phyloP scores from a whole-genome alignment of 2,113 vertebrate genomes.

The Chrysemys picta region DNA sequence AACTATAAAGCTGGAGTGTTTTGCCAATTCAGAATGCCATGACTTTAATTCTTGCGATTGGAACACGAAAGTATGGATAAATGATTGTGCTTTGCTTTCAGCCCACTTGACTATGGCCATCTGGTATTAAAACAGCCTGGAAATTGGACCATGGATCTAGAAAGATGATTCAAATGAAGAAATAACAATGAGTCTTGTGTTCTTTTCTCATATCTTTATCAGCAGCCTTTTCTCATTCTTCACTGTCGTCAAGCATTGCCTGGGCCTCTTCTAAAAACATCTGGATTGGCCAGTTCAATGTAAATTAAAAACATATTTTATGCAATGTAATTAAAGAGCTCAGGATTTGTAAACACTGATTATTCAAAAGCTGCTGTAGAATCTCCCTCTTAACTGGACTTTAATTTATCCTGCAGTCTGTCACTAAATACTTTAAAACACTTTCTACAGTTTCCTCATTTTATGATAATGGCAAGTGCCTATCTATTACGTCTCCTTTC shows the following conservation, averaged over 20 bases:
- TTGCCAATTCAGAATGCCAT: not conserved
- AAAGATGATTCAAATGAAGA: not conserved
- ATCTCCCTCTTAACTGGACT: not conserved
- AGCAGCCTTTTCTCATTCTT: not conserved
- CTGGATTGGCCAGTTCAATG: slow-evolving; percentile 84
- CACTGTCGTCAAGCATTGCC: slow-evolving; percentile 41
- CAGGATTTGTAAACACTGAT: slow-evolving; percentile 24
- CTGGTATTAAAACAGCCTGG: not conserved
- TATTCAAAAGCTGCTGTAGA: not conserved
- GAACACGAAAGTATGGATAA: not conserved
- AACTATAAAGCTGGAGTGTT: no score
- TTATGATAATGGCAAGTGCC: not conserved
- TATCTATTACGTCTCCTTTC: not conserved
- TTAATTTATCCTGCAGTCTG: not conserved
- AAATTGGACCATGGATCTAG: not conserved
- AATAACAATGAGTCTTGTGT: accelerated
- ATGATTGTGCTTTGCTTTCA: not conserved
- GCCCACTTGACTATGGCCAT: not conserved
- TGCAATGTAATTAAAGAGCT: not conserved
- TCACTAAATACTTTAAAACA: not conserved
- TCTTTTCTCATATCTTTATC: not conserved
- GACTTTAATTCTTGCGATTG: not conserved
- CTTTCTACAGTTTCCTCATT: not conserved
- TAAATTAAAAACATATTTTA: slow-evolving; percentile 62
- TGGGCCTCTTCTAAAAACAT: slow-evolving; percentile 78